Base-by-base conservation (phyloP, 1,140 invertebrate genomes). In the Bombus impatiens region DNA sequence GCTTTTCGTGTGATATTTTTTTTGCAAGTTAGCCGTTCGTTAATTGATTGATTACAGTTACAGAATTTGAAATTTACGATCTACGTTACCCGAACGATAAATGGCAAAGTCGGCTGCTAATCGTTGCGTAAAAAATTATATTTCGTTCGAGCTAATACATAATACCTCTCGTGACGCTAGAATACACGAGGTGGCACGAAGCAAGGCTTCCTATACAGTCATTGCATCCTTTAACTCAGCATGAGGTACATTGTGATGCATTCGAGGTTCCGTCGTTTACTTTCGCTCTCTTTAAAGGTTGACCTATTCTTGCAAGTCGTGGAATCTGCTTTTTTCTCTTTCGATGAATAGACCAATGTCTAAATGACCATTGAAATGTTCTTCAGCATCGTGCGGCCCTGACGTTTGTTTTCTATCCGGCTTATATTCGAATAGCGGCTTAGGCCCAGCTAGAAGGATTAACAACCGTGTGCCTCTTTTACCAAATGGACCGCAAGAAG, bases 391-490 rank as follows among this genome's bases (percentile, higher is more conserved):
- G 53, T 40, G 12, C 76, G 71, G 57, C 70, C 78, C 47, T 83
- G 87, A 78, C 86, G 86, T 91, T 92, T 93, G 89, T 92, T 91
- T 91, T 86, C 81, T 87, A 89, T 89, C 78, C 80, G 82, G 57
- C 86, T 85, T 84, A 70, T 80, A 86, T 84, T 35, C 76, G 32
- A 86, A 82, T 86, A 67, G 82, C 80, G 76, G 72, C 81, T 65
- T 18, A 65, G 82, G 47, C 68, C 84, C 37, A 37, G 68, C 78
- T 53, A 86, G 35, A 59, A 83, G 84, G 88, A 91, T 91, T 89
- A 91, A 89, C 71, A 68, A 80, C 71, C n/a, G n/a, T 57, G 76
- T 67, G 28, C 12, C 72, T 86, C 75, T 68, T 81, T 71, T 71
- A 70, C 67, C 59, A 53, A 79, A 65, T 68, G 67, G 47, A 28